Percentiles rank a stretch among this genome's conserved stretches.
Evolutionary conservation across 2,797 vertebrate genomes (phyloP).

Genomic region (Sebastes taczanowskii): DNA sequence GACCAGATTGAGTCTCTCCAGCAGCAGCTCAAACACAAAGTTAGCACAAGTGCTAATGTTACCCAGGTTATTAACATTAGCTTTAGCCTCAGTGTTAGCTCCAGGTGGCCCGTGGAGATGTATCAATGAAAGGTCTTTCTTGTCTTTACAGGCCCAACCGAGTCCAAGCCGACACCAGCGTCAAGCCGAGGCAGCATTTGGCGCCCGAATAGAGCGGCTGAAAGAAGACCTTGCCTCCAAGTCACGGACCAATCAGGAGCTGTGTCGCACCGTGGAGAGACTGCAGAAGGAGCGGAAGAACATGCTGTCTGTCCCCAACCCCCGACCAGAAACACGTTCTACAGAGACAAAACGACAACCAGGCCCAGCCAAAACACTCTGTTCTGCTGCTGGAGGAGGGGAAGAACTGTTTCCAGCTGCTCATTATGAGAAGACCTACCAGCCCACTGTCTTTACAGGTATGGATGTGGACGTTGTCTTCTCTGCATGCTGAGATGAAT

Average conservation of each 20-base stretch:
- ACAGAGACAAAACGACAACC: conserved; percentile 41
- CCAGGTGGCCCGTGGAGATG: not conserved
- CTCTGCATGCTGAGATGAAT: not conserved
- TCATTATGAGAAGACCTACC: conserved; percentile 83
- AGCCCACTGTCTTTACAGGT: conserved; percentile 82
- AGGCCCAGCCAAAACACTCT: conserved; percentile 11
- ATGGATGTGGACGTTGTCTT: not conserved
- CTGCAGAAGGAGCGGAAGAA: conserved; percentile 89
- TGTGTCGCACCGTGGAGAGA: conserved; percentile 88
- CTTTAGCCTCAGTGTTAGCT: not conserved
- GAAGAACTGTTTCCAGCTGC: conserved; percentile 67
- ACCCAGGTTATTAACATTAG: not conserved
- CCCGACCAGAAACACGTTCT: not conserved
- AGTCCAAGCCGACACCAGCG: conserved; percentile 73
- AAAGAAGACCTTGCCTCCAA: conserved; percentile 88
- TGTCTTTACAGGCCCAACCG: conserved; percentile 13
- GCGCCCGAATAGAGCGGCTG: conserved; percentile 82
- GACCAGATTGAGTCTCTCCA: conserved; percentile 83
- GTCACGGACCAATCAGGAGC: conserved; percentile 87
- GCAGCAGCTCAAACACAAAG: conserved; percentile 79
- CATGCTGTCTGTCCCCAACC: conserved; percentile 71
- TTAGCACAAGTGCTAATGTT: not conserved
- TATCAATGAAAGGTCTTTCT: not conserved
- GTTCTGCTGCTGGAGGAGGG: not conserved
- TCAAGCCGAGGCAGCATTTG: conserved; percentile 81